phyloP scores from a whole-genome alignment of 2,888 invertebrate genomes.

The Scaptomyza reducta region DNA sequence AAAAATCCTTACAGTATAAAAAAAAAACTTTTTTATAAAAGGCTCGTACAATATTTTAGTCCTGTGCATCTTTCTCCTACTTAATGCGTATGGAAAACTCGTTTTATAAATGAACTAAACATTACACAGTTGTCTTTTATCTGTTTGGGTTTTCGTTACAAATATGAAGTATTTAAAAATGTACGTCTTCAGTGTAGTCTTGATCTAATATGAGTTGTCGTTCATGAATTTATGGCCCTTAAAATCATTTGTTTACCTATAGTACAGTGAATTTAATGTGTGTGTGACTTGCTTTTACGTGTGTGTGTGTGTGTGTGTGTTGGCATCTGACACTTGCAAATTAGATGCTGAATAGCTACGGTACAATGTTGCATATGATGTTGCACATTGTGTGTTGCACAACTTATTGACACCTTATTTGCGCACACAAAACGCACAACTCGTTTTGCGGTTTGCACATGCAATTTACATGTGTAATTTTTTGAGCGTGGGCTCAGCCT shows the following conservation, averaged over 20 bases:
- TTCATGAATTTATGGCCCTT: too few species aligned
- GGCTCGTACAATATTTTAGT: too few species aligned
- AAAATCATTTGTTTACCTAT: neutral
- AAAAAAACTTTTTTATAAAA: too few species aligned
- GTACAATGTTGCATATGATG: constrained; percentile 38
- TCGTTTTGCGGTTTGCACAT: constrained; percentile 75
- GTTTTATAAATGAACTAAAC: too few species aligned
- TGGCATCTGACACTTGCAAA: constrained; percentile 77
- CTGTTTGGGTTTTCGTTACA: too few species aligned
- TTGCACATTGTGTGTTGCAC: constrained; percentile 33
- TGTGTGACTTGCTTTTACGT: neutral
- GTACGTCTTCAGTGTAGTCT: too few species aligned
- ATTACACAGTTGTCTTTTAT: too few species aligned
- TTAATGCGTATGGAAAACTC: too few species aligned
- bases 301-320: constrained; percentile 43
- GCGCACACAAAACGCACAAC: constrained; percentile 59
- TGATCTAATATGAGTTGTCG: too few species aligned
- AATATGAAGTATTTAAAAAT: too few species aligned
- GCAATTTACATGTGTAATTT: constrained; percentile 81
- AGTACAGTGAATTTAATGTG: neutral
- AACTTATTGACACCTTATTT: constrained; percentile 79
- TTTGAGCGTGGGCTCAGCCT: constrained; percentile 15
- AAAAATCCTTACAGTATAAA: too few species aligned
- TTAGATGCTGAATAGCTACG: constrained; percentile 58
- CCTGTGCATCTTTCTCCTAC: too few species aligned